These are phyloP conservation scores for Penaeus japonicus DNA, from an alignment of 1,140 invertebrate species.

Conservation along the genomic window DNA sequence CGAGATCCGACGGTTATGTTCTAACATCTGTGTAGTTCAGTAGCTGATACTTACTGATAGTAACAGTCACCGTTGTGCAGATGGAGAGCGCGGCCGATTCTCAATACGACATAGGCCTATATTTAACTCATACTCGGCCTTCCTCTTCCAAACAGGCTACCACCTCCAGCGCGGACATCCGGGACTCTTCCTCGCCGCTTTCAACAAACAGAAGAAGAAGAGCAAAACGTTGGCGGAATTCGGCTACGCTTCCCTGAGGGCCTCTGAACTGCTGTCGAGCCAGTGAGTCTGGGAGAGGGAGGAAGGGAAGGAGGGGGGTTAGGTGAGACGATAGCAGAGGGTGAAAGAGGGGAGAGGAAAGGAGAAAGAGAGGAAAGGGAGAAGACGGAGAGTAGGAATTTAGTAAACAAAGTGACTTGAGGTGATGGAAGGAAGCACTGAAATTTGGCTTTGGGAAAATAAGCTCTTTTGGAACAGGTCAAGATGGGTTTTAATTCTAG, in stretches of 20 bases:
- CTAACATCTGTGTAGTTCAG: not conserved
- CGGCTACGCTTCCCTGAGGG: slow-evolving; percentile 73
- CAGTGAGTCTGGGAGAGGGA: slow-evolving; percentile 58
- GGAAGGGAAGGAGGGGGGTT: not conserved
- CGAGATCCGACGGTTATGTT: not conserved
- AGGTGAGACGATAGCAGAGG: not conserved
- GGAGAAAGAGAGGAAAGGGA: not conserved
- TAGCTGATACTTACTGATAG: not conserved
- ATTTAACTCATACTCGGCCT: too few relatives aligned
- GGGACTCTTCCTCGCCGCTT: slow-evolving; percentile 76
- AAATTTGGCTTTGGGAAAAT: not conserved
- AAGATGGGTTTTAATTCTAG: not conserved
- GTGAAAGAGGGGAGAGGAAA: not conserved
- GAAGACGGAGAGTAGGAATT: not conserved
- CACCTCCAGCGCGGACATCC: slow-evolving; percentile 73
- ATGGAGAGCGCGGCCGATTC: too few relatives aligned
- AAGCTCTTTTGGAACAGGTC: not conserved
- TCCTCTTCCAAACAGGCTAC: slow-evolving; percentile 66
- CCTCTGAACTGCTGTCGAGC: slow-evolving; percentile 60
- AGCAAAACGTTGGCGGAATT: slow-evolving; percentile 72
- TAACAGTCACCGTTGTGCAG: too few relatives aligned
- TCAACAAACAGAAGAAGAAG: slow-evolving; percentile 75
- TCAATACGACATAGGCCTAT: too few relatives aligned
- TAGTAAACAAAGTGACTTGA: not conserved
- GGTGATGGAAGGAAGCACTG: not conserved